Evolutionary conservation across 2,113 vertebrate genomes (phyloP), one percentile per base, ranked within the genome.

Genomic region (Gila orcuttii): DNA sequence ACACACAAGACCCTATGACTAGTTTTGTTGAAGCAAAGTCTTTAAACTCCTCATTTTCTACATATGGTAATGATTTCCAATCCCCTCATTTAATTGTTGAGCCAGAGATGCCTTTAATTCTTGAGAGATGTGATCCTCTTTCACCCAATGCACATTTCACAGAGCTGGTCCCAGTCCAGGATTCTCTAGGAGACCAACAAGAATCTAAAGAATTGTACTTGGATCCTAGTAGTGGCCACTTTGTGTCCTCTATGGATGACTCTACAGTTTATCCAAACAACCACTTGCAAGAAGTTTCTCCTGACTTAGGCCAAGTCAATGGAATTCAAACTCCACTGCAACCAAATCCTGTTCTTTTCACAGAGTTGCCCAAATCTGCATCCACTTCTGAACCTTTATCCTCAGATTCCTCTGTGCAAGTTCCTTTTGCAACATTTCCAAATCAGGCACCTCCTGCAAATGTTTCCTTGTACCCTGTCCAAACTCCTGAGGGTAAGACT

Each of bases 381-480:
- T 83, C 88, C 47, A 64, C 90, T 21, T 64, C 86, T 4, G 92
- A 93, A 57, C 86, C 90, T 68, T 71, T 92, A 45, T 91, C 90
- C 28, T 86, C 91, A 77, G 90, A 82, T 89, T 82, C 92, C 15
- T 78, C 82, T n/a, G 25, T 85, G 7, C 88, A 86, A 55, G 21
- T 64, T 83, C 9, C 91, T 78, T 86, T 88, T 90, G n/a, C 89
- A 89, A 42, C 83, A 84, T 86, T 89, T 88, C n/a, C 73, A 71
- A 86, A 92, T 83, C 87, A 91, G 82, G 55, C 86, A 90, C 52
- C 87, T 86, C 66, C 85, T 91, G 47, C 92, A 25, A 93, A 88
- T 84, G 90, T 95, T 23, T 87, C 93, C 5, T 91, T 94, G 83
- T 92, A 94, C 62, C 90, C 94, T 25, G 90, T 93, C 36, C 90